Base-by-base conservation (phyloP, 2,888 invertebrate genomes). In the Drosophila bunnanda region DNA sequence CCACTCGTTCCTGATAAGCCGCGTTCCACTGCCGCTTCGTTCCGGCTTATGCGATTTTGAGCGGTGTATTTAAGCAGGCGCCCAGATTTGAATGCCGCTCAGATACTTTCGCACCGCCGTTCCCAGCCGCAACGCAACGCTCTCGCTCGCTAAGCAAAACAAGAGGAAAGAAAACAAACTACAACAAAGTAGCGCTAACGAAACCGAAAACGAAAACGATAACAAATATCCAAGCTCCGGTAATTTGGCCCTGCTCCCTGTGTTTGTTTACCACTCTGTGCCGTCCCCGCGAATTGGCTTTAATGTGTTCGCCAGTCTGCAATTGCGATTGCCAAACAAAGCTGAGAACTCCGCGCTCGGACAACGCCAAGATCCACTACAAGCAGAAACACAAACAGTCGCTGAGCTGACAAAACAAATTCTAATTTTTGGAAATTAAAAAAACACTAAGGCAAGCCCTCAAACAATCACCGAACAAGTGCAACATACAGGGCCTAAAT, bases 51-150 rank as follows among this genome's bases (percentile, higher is more conserved):
- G 56, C 64, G 43, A 44, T 58, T 71, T 74, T 34, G 50, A 34
- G 50, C 38, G 46, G 66, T 43, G 69, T 71, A 68, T 68, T 68
- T 68, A 71, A 70, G 75, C 57, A 64, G 28, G 39, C 64, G 78
- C 34, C 34, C 50, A 52, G 50, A 52, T 52, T 36, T 71, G 67
- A 64, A 62, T 72, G 70, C 53, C 67, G 68, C 67, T 67, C 67
- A 67, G 89, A 90, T 88, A 88, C 89, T 81, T 83, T 89, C 78
- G 22, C 83, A 77, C 78, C 72, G 80, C 81, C 88, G 79, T 30
- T 28, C 28, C 28, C n/a, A 28, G 4, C n/a, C 44, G 48, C 4
- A 38, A 38, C 32, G 48, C 32, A 50, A 46, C 28, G 46, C 46
- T 46, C n/a, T 22, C 50, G 50, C 20, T 34, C 34, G 50, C 50